A percentile compares a stretch with the other conserved stretches of the same genome.
phyloP scores from a whole-genome alignment of 2,797 vertebrate species.

The Enteromius fasciolatus region DNA sequence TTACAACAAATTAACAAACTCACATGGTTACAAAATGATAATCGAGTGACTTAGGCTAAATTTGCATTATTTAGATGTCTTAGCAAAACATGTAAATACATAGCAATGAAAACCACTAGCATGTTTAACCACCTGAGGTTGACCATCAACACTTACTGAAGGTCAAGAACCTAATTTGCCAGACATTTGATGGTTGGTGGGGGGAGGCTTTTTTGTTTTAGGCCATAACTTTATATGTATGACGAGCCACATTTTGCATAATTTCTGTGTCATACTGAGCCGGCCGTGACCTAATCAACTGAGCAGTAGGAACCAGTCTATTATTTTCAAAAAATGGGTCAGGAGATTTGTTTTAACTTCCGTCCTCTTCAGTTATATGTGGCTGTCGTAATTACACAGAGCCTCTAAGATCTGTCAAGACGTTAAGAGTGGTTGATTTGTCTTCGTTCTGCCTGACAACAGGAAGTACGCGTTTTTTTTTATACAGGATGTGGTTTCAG shows the following conservation, averaged over 20 bases:
- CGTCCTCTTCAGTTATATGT: conserved; percentile 5
- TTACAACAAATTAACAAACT: background rate
- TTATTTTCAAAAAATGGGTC: conserved; percentile 40
- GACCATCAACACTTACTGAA: background rate
- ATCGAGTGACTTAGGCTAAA: background rate
- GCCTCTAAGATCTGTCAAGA: background rate
- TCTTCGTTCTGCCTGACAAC: conserved; percentile 57
- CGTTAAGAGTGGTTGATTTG: conserved; percentile 19
- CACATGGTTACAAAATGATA: background rate
- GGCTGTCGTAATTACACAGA: background rate
- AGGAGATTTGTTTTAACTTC: conserved; percentile 34
- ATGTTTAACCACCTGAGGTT: background rate
- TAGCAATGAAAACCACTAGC: background rate
- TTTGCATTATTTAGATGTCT: background rate
- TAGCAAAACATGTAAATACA: background rate
- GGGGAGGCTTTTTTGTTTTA: background rate
- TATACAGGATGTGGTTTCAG: conserved; percentile 66
- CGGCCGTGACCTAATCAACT: background rate
- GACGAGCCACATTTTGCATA: background rate
- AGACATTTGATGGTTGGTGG: background rate
- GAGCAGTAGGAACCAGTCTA: background rate
- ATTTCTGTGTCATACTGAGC: background rate
- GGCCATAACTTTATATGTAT: background rate
- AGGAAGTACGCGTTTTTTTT: conserved; percentile 59
- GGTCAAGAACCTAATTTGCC: background rate